A percentile compares a stretch with the other conserved stretches of the same genome.
These are phyloP conservation scores for Chelidonichthys spinosus DNA, from an alignment of 2,797 vertebrate species.

Conservation along the genomic window DNA sequence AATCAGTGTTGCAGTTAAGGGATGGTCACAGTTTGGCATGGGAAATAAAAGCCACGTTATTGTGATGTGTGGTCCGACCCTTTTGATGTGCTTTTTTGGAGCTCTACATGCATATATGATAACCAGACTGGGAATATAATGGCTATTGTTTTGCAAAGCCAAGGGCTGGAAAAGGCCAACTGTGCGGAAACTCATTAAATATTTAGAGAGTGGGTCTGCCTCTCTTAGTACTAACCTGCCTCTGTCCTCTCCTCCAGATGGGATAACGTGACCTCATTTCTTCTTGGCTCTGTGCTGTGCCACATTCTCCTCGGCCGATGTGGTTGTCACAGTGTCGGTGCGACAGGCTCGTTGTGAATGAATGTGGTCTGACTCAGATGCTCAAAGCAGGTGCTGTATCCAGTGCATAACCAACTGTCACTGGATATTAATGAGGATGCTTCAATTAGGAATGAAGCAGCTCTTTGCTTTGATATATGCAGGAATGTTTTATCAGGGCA, in stretches of 20 bases:
- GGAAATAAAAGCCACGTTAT: conserved; percentile 26
- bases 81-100: conserved; percentile 41
- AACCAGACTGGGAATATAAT: conserved; percentile 61
- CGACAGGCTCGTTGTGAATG: conserved; percentile 65
- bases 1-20: background rate
- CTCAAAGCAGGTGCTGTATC: conserved; percentile 66
- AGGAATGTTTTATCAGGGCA: conserved; percentile 12
- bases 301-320: conserved; percentile 60
- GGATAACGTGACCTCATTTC: conserved; percentile 80
- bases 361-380: conserved; percentile 61
- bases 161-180: conserved; percentile 81
- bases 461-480: background rate
- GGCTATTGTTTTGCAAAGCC: conserved; percentile 78
- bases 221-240: conserved; percentile 80
- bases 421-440: conserved; percentile 62
- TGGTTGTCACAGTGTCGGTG: conserved; percentile 58
- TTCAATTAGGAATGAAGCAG: conserved; percentile 40
- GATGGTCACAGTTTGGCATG: conserved; percentile 1
- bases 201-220: conserved; percentile 84
- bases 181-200: conserved; percentile 85
- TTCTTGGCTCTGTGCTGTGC: conserved; percentile 61
- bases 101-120: conserved; percentile 36
- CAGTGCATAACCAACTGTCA: conserved; percentile 57
- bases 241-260: conserved; percentile 80
- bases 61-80: background rate